phyloP scores from a whole-genome alignment of 2,113 vertebrate species.

The Corythornis madagascariensis region DNA sequence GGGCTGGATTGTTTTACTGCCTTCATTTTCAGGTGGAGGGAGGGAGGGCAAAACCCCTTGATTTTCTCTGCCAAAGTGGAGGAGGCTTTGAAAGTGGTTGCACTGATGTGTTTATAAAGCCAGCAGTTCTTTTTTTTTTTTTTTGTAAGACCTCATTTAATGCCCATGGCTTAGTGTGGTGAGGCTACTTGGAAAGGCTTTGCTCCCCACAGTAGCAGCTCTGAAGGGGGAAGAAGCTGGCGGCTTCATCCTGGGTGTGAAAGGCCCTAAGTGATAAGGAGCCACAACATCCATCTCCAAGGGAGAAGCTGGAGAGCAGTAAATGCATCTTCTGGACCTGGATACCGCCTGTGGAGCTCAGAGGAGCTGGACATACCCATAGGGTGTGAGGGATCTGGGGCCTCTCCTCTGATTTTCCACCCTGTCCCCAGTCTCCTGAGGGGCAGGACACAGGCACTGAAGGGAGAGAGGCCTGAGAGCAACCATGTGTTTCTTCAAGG shows the following conservation, averaged over 20 bases:
- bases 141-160: slow-evolving; percentile 1
- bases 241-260: slow-evolving; percentile 11
- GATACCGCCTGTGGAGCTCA: not conserved
- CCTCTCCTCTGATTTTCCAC: not conserved
- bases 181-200: slow-evolving; percentile 41
- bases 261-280: not conserved
- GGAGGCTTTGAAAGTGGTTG: not conserved
- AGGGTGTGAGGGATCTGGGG: not conserved
- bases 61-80: not conserved
- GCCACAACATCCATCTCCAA: not conserved
- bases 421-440: not conserved
- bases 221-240: not conserved
- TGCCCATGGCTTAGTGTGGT: not conserved
- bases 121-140: not conserved
- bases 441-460: not conserved
- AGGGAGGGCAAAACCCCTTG: not conserved
- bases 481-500: fast-evolving
- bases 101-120: slow-evolving; percentile 10
- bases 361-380: not conserved
- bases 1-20: not conserved
- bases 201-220: slow-evolving; percentile 5
- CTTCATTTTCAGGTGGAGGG: not conserved
- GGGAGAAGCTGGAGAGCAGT: not conserved
- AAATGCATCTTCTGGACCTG: not conserved
- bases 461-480: not conserved